Percentiles rank a stretch among this genome's conserved stretches.
Conservation (phyloP, 2,113 vertebrate species). For the Psittacula cyanocephala region DNA sequence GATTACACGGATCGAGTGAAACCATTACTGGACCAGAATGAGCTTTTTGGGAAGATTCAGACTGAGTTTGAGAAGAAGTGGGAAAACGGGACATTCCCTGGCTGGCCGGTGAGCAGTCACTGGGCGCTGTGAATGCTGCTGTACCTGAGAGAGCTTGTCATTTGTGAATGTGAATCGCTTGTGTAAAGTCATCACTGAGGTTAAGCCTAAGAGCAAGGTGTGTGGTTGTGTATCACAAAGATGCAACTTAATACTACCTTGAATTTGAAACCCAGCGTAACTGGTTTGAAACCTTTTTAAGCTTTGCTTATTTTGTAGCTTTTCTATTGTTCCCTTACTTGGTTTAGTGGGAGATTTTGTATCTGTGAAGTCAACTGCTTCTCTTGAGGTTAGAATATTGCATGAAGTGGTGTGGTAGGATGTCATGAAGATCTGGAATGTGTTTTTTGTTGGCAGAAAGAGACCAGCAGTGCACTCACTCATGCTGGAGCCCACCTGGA, state of each 20-base stretch:
- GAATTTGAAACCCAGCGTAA: background rate
- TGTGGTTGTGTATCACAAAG: background rate
- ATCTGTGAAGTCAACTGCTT: background rate
- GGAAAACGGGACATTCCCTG: constrained; percentile 93
- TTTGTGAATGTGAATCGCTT: rapidly evolving
- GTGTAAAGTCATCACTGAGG: background rate
- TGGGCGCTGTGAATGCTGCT: background rate
- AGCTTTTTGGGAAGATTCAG: constrained; percentile 94
- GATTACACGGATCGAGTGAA: constrained; percentile 97
- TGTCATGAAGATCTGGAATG: background rate
- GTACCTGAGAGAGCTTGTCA: background rate
- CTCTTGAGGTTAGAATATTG: background rate
- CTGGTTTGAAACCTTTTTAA: background rate
- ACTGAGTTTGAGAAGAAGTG: constrained; percentile 96
- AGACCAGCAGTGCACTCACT: constrained; percentile 95
- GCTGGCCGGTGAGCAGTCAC: constrained; percentile 87
- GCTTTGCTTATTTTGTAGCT: background rate
- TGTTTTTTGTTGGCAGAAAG: constrained; percentile 82
- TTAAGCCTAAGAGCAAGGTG: background rate
- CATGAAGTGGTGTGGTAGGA: background rate
- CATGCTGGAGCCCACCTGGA: constrained; percentile 97
- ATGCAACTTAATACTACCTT: background rate
- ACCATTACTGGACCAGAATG: constrained; percentile 94
- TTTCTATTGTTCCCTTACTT: rapidly evolving
- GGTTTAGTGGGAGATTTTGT: background rate